Conservation (phyloP, 2,113 vertebrate species). For the Myrmecobius fasciatus region DNA sequence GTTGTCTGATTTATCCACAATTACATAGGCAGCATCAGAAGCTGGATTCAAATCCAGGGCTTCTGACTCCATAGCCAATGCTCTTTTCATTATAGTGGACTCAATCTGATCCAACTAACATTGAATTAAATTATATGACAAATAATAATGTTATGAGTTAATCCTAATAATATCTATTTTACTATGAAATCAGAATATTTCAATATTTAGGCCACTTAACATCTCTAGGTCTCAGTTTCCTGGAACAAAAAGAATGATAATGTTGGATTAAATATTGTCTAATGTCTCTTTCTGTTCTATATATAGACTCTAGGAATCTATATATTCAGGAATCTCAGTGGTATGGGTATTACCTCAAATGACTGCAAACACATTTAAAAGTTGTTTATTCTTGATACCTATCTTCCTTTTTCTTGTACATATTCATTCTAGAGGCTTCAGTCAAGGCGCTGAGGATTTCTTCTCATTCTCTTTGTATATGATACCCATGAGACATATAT, state of each 20-base stretch:
- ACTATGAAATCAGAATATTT: neutral
- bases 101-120: neutral
- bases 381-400: neutral
- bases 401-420: neutral
- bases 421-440: neutral
- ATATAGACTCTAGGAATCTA: neutral
- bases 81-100: neutral
- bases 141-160: neutral
- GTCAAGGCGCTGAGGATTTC: neutral
- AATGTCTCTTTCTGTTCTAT: neutral
- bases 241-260: neutral
- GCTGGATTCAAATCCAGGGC: no score
- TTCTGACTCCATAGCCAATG: neutral
- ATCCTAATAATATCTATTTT: neutral
- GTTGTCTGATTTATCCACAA: neutral
- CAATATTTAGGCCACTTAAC: neutral
- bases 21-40: neutral
- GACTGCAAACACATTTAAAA: neutral
- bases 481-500: neutral
- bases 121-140: neutral
- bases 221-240: neutral
- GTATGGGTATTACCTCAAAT: neutral
- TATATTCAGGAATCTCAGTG: neutral
- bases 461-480: neutral
- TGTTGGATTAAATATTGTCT: neutral